Base-by-base conservation (phyloP, 2,888 invertebrate species). In the Tuberolachnus salignus region DNA sequence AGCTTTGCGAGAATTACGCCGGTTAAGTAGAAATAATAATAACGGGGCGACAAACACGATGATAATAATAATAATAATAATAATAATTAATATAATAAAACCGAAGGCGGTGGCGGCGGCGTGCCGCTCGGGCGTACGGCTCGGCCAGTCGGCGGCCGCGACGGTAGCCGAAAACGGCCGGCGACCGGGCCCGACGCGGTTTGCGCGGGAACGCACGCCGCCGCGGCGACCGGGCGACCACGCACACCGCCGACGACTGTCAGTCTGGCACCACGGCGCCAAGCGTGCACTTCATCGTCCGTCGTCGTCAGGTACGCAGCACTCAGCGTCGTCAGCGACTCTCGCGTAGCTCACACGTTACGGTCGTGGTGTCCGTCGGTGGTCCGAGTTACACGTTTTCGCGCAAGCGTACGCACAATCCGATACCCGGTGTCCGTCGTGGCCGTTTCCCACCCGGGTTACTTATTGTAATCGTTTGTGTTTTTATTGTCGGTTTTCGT, bases 221-320 rank as follows among this genome's bases (percentile, higher is more conserved):
- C 34, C 34, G 14, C 57, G 34, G 46, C 53, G 67, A 44, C 67
- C 57, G 34, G 44, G 13, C 26, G 59, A 49, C 67, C 75, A 67
- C 57, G 57, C 66, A 78, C 59, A 57, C 55, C 75, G 67, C 57
- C 75, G 75, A 59, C 75, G 75, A 59, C 75, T 49, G 75, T 78
- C 75, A 78, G 75, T 78, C 75, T 78, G 75, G 75, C 75, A 67
- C 75, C 55, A 69, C 73, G 61, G 51, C 63, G 73, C 21, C 16
- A 6, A 11, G 73, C 13, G 51, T 42, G 8, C 6, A 9, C 3
- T 6, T 3, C n/a, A 46, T 11, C 1, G 13, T 13, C 46, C 11
- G 10, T 13, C 46, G 46, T 13, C 10, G 13, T 1, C 13, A 1
- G 1, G n/a, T n/a, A 3, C n/a, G 53, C 13, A 2, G n/a, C n/a